Evolutionary conservation across 1,140 invertebrate genomes (phyloP).

Genomic region (Monomorium pharaonis): DNA sequence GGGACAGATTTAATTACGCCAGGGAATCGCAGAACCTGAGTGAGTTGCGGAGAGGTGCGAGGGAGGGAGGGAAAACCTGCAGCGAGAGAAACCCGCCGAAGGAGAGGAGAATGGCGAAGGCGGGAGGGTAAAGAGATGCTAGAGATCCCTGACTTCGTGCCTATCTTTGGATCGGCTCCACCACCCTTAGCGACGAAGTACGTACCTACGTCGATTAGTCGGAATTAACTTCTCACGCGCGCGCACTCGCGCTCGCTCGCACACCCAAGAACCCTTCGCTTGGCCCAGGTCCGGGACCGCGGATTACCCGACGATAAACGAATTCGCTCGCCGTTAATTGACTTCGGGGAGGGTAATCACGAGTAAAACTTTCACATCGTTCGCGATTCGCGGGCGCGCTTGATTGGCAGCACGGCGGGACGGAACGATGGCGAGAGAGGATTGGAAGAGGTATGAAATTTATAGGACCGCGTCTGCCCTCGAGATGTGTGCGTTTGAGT

Average conservation of each 20-base stretch:
- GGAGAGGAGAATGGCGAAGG: not conserved
- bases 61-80: not conserved
- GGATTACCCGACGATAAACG: conserved; percentile 69
- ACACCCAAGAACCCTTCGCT: conserved; percentile 67
- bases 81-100: conserved; percentile 3
- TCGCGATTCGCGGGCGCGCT: conserved; percentile 53
- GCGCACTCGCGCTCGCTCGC: conserved; percentile 63
- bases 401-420: conserved; percentile 63
- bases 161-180: conserved; percentile 67
- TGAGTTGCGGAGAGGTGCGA: not conserved
- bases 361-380: conserved; percentile 69
- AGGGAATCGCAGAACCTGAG: conserved; percentile 2
- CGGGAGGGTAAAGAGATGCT: conserved; percentile 48
- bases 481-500: not conserved
- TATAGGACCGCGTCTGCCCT: conserved; percentile 43
- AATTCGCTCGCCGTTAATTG: conserved; percentile 69
- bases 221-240: conserved; percentile 76
- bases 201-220: conserved; percentile 71
- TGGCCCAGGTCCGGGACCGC: conserved; percentile 74
- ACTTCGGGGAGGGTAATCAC: conserved; percentile 67
- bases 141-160: conserved; percentile 48
- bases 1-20: conserved; percentile 51
- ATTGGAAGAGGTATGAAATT: conserved; percentile 36
- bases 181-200: conserved; percentile 58
- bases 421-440: not conserved